Evolutionary conservation across 2,888 invertebrate species (phyloP), one percentile per base, ranked within the genome.

Genomic region (Drosophila mimetica): DNA sequence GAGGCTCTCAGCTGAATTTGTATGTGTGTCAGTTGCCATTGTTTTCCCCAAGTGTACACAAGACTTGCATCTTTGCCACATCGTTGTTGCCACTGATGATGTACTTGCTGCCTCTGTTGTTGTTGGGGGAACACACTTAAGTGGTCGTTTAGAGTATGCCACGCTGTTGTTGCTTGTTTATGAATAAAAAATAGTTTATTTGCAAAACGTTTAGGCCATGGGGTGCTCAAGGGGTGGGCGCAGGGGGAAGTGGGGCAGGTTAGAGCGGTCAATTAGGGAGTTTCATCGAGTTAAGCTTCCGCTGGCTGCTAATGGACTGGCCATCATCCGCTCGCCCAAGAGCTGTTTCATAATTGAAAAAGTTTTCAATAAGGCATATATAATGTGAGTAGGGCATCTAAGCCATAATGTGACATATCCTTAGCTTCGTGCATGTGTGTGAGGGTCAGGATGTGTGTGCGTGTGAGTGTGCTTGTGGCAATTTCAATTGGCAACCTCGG

Each of bases 141-240:
- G 88, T 89, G 88, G 79, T 86, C 77, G 77, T 69, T 78, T 75
- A 81, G 86, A 83, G 88, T 83, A 74, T 61, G 71, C 83, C 64
- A 79, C 77, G 85, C 74, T 78, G 71, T 77, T 71, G 77, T 81
- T 84, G 77, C 76, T 82, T 87, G 77, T 79, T 83, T 85, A 89
- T 89, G 83, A 86, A 89, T 89, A 88, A 89, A 79, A 87, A 89
- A 86, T 87, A 79, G 80, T 74, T 64, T 89, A 87, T 89, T 89
- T 89, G 85, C 80, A 81, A 73, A 85, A 79, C 85, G 81, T 89
- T 89, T 88, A 89, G 67, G 54, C 72, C 75, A 42, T 14, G 41
- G 42, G 42, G 32, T 22, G 44, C 44, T 11, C 16, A 11, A 14
- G 48, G 48, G 54, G 44, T 5, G 41, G 5, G 13, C 18, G 34